Base-by-base conservation (phyloP, 2,113 vertebrate species). In the Tringa solitaria region DNA sequence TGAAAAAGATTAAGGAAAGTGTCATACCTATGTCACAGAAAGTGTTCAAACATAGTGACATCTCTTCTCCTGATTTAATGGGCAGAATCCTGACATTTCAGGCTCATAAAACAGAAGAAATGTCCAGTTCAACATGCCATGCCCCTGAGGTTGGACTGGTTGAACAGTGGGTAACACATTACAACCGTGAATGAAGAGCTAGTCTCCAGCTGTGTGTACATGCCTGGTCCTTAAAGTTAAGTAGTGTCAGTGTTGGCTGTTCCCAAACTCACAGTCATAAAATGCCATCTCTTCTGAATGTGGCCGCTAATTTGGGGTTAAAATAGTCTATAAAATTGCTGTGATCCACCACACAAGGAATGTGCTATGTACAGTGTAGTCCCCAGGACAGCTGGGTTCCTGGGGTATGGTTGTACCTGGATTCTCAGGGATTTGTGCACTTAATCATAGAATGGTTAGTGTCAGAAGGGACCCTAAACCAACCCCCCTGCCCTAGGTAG, bases 291-390 rank as follows among this genome's bases (percentile, higher is more conserved):
- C 35, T 85, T 77, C 78, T 89, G 54, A 93, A 69, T 30, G 64
- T 41, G 68, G 43, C 80, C 61, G 35, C 77, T 96, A 65, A 77
- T 35, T 32, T 90, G 43, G 32, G 54, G 46, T 91, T 85, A 84
- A 48, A 48, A 22, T 48, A 48, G 21, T 22, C 67, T 85, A 8
- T 80, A 67, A 87, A 95, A 92, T 69, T 80, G 39, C 51, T 41
- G 13, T 72, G 67, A 85, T 26, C 53, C 33, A 35, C 57, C 12
- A 4, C 19, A 30, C 4, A 14, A 91, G 69, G 93, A 48, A 83
- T 0, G 0, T 46, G 10, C 50, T 54, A 33, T 21, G 59, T 10
- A 8, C 2, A 17, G 57, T 30, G 30, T 43, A 54, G 64, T 74
- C 83, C 81, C 70, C 91, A 73, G 91, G 57, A 27, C 28, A 70